phyloP scores from a whole-genome alignment of 2,113 vertebrate species.

The Odocoileus hemionus region DNA sequence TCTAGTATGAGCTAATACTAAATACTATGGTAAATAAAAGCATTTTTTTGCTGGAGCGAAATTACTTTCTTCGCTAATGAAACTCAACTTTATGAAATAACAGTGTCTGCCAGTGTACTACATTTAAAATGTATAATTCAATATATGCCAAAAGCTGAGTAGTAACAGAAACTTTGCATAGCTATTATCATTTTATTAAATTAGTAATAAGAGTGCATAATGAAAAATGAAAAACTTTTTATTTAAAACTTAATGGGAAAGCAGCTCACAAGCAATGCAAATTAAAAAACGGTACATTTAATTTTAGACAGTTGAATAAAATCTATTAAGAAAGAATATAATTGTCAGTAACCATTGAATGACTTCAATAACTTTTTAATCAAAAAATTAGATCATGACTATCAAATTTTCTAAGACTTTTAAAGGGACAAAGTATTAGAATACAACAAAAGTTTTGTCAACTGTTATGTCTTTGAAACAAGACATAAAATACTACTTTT shows the following conservation, averaged over 20 bases:
- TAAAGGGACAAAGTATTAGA: slow-evolving; percentile 54
- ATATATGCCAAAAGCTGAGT: slow-evolving; percentile 73
- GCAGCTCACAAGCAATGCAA: slow-evolving; percentile 76
- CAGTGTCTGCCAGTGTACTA: slow-evolving; percentile 49
- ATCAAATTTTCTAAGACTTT: slow-evolving; percentile 56
- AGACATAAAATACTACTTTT: slow-evolving; percentile 49
- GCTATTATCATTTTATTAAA: slow-evolving; percentile 81
- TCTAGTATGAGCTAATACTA: slow-evolving; percentile 63
- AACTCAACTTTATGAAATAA: slow-evolving; percentile 70
- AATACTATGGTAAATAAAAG: slow-evolving; percentile 76
- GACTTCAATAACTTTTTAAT: slow-evolving; percentile 70
- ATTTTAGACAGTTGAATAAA: slow-evolving; percentile 81
- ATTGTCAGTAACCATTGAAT: slow-evolving; percentile 76
- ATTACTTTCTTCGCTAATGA: slow-evolving; percentile 69
- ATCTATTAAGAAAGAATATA: slow-evolving; percentile 76
- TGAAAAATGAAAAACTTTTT: slow-evolving; percentile 81
- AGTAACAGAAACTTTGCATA: slow-evolving; percentile 76
- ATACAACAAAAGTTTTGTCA: slow-evolving; percentile 47
- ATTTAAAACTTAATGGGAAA: slow-evolving; percentile 81
- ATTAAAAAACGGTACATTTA: slow-evolving; percentile 80
- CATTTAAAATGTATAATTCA: slow-evolving; percentile 77
- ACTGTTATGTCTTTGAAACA: slow-evolving; percentile 19
- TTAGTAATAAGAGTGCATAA: slow-evolving; percentile 80
- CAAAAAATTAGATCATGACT: slow-evolving; percentile 62
- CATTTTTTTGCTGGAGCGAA: slow-evolving; percentile 69